A percentile compares a stretch with the other conserved stretches of the same genome.
Conservation (phyloP, 2,797 vertebrate genomes). For the Craterocephalus amniculus region DNA sequence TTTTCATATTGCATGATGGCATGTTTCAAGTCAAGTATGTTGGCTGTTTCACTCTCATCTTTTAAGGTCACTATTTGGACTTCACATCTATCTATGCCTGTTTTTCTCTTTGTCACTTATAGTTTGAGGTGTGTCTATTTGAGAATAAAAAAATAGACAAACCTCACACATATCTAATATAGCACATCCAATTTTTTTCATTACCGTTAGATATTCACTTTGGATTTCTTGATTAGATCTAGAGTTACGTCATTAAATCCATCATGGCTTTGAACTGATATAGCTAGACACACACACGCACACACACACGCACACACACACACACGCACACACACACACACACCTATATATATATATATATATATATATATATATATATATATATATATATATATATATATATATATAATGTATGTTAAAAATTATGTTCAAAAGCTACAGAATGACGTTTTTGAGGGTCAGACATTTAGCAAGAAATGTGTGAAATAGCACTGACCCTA, state of each 20-base stretch:
- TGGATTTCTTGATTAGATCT: not conserved
- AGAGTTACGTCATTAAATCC: conserved; percentile 17
- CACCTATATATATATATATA: too few relatives aligned
- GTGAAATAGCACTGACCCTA: conserved; percentile 80
- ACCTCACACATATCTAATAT: not conserved
- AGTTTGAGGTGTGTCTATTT: not conserved
- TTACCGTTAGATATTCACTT: not conserved
- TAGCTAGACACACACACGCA: not conserved
- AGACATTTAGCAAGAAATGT: conserved; percentile 75
- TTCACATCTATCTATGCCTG: conserved; percentile 20
- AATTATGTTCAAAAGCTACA: conserved; percentile 32
- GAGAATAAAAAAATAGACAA: not conserved
- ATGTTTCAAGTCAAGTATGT: conserved; percentile 76
- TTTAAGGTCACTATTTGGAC: conserved; percentile 63
- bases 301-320: too few relatives aligned
- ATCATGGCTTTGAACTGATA: not conserved
- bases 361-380: too few relatives aligned
- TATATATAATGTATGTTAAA: too few relatives aligned
- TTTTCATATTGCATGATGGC: conserved; percentile 69
- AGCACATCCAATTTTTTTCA: not conserved
- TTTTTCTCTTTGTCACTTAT: conserved; percentile 9
- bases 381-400: too few relatives aligned
- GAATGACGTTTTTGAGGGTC: conserved; percentile 48
- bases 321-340: too few relatives aligned
- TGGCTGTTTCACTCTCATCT: conserved; percentile 64